Evolutionary conservation across 2,888 invertebrate species (phyloP), one percentile per base, ranked within the genome.

Genomic region (Dryobotodes eremita): DNA sequence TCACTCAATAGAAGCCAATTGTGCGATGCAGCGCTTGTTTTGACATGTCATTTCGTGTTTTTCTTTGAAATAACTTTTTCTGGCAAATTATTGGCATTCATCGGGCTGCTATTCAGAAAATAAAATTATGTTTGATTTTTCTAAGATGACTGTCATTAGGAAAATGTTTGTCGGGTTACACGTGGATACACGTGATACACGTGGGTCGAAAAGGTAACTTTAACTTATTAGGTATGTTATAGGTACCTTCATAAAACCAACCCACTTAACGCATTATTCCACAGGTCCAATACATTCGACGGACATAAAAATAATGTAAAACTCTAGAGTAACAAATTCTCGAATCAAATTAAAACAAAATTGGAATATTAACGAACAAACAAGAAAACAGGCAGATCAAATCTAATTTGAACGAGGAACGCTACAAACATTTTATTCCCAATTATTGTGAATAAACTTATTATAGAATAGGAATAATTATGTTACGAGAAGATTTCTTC

Each of bases 391-490:
- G 83, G 70, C 74, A 71, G 66, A 73, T 82, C 75, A 75, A 91
- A 90, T 86, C 80, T 84, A 88, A 89, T 91, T 91, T 89, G 79
- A 64, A 36, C 31, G 31, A 71, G 71, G 65, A 71, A 81, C 77
- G 83, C 87, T 88, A 89, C 86, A 89, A 89, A 90, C 55, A 91
- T 90, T 91, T 91, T 92, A 92, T 92, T 91, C 77, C 90, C 87
- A 76, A 88, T 94, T 93, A 95, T 95, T 96, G 95, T 95, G 91
- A 96, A 94, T 96, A 94, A 96, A 95, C 92, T 94, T 95, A 95
- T 95, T 95, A 95, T 84, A 94, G 93, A 95, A 95, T 94, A 95
- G 92, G 88, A 95, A 96, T 96, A 96, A 96, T 95, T 95, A 92
- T 92, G 91, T 96, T 95, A 95, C 92, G 89, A 90, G 90, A 89